A percentile compares a stretch with the other conserved stretches of the same genome.
Conservation (phyloP, 2,888 invertebrate genomes). For the Hololepta plana region DNA sequence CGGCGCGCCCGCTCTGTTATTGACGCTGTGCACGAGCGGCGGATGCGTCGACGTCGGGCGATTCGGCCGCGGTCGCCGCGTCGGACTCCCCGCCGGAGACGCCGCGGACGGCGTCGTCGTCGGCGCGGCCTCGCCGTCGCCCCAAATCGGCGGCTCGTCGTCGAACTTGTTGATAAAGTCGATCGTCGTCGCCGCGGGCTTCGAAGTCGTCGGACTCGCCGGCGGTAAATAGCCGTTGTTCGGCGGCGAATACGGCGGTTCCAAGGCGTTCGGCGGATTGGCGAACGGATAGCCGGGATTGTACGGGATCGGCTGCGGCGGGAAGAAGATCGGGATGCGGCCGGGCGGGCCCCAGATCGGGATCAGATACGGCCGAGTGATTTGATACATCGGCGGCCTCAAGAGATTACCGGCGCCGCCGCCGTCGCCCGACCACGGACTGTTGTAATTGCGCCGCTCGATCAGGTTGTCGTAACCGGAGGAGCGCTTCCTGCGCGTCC, state of each 20-base stretch:
- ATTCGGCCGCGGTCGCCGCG: conserved; percentile 9
- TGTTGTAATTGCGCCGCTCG: background rate
- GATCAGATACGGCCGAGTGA: conserved; percentile 22
- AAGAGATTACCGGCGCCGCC: conserved; percentile 14
- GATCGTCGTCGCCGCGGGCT: conserved; percentile 9
- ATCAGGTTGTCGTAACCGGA: background rate
- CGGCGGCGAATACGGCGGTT: conserved; percentile 13
- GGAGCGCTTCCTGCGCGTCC: conserved; percentile 1
- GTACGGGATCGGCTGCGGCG: conserved; percentile 17
- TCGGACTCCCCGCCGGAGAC: conserved; percentile 5
- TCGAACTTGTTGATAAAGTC: conserved; percentile 8
- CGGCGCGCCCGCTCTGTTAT: conserved; percentile 2
- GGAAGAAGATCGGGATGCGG: conserved; percentile 19
- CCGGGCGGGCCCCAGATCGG: conserved; percentile 20
- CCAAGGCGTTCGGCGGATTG: conserved; percentile 14
- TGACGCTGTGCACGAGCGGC: conserved; percentile 13
- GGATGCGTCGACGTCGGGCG: conserved; percentile 12
- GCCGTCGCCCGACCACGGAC: conserved; percentile 8
- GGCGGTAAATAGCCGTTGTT: conserved; percentile 16
- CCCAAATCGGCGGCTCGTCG: conserved; percentile 20
- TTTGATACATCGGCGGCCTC: conserved; percentile 16
- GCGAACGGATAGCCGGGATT: conserved; percentile 16
- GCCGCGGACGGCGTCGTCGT: conserved; percentile 2
- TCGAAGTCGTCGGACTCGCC: conserved; percentile 4
- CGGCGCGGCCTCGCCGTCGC: conserved; percentile 9